Conservation (phyloP, 1,140 invertebrate genomes). For the Drosophila malerkotliana region DNA sequence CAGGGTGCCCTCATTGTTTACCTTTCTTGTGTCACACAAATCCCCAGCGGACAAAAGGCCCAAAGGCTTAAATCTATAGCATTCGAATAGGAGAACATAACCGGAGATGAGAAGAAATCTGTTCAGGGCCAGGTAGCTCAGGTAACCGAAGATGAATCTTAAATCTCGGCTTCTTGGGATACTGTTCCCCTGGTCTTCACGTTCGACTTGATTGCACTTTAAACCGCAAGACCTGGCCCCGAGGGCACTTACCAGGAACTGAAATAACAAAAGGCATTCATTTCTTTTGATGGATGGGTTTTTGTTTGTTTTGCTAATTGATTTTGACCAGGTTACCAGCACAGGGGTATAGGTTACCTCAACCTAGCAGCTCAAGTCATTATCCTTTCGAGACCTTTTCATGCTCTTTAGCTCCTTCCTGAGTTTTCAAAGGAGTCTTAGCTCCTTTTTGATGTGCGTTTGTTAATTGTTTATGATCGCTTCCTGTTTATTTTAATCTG, state of each 20-base stretch:
- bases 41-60: constrained; percentile 42
- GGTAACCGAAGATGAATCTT: constrained; percentile 6
- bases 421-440: constrained; percentile 15
- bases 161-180: constrained; percentile 30
- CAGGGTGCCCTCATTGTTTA: constrained; percentile 19
- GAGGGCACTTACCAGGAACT: constrained; percentile 43
- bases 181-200: constrained; percentile 48
- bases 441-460: constrained; percentile 26
- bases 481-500: constrained; percentile 68
- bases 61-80: constrained; percentile 73
- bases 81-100: constrained; percentile 65
- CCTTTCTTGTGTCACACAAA: constrained; percentile 15
- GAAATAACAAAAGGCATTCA: constrained; percentile 28
- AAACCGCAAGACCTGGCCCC: constrained; percentile 48
- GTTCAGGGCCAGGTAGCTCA: not conserved
- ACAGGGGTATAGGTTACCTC: constrained; percentile 7
- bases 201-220: constrained; percentile 70
- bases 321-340: constrained; percentile 72
- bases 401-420: constrained; percentile 22
- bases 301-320: constrained; percentile 74
- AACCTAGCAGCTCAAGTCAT: not conserved
- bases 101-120: not conserved
- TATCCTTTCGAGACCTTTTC: constrained; percentile 10
- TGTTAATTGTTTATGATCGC: constrained; percentile 17
- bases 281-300: constrained; percentile 30